A percentile compares a stretch with the other conserved stretches of the same genome.
phyloP scores from a whole-genome alignment of 2,113 vertebrate species.

The Mohoua ochrocephala region DNA sequence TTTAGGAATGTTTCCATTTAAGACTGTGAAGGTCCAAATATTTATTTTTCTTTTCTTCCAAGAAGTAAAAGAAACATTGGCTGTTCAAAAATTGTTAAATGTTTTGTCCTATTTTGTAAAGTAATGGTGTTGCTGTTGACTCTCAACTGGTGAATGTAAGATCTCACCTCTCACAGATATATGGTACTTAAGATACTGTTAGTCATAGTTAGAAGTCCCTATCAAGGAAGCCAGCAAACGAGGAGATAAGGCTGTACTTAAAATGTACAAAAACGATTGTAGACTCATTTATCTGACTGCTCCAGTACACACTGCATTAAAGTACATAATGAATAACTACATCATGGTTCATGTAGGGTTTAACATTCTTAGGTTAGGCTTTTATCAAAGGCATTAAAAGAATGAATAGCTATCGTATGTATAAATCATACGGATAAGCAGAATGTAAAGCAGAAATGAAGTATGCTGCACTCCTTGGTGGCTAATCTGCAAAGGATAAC shows the following conservation, averaged over 20 bases:
- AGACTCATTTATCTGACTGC: slow-evolving; percentile 34
- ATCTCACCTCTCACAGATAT: background rate
- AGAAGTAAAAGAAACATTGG: background rate
- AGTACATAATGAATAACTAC: slow-evolving; percentile 27
- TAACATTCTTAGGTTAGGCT: slow-evolving; percentile 50
- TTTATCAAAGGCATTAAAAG: slow-evolving; percentile 50
- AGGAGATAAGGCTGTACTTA: slow-evolving; percentile 43
- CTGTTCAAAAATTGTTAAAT: background rate
- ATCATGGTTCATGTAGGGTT: slow-evolving; percentile 51
- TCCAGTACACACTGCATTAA: background rate
- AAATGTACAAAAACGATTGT: slow-evolving; percentile 24
- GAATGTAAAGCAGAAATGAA: background rate
- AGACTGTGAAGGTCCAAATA: background rate
- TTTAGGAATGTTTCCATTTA: slow-evolving; percentile 28
- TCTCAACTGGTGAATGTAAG: slow-evolving; percentile 26
- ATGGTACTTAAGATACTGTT: background rate
- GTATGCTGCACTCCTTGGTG: background rate
- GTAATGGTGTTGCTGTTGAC: background rate
- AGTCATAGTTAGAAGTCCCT: slow-evolving; percentile 18
- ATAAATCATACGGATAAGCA: slow-evolving; percentile 44
- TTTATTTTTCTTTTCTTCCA: background rate
- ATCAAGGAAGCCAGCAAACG: slow-evolving; percentile 44
- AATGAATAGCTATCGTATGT: background rate
- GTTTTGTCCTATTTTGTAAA: background rate
- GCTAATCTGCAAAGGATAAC: background rate